phyloP scores from a whole-genome alignment of 2,113 vertebrate species.

The Ibidorhyncha struthersii region DNA sequence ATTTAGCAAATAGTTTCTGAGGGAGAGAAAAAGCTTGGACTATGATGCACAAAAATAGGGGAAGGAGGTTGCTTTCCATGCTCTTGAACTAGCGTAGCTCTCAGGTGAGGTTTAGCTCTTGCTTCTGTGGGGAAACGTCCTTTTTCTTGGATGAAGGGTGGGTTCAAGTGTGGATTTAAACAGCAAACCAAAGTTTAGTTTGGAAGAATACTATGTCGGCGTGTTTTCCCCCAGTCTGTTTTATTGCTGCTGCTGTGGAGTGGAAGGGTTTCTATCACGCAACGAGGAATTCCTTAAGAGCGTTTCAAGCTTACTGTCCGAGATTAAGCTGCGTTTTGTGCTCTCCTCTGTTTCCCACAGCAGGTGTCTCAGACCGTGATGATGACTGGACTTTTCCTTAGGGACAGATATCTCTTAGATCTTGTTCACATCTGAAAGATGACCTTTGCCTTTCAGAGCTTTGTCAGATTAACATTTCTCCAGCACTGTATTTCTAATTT shows the following conservation, averaged over 20 bases:
- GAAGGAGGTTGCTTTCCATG: not conserved
- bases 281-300: not conserved
- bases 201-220: not conserved
- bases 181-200: not conserved
- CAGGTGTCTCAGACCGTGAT: not conserved
- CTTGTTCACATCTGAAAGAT: not conserved
- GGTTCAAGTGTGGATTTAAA: not conserved
- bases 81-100: not conserved
- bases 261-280: not conserved
- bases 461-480: not conserved
- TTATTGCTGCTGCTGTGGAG: not conserved
- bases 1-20: not conserved
- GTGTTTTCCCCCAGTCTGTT: not conserved
- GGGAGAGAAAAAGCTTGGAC: not conserved
- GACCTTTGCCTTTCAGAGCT: not conserved
- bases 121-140: not conserved
- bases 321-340: accelerated
- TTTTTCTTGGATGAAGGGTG: not conserved
- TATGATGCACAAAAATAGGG: not conserved
- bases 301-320: not conserved
- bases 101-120: not conserved
- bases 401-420: not conserved
- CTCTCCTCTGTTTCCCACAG: not conserved
- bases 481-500: not conserved
- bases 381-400: not conserved